phyloP scores from a whole-genome alignment of 2,888 invertebrate genomes.

The Hoplodrina ambigua region DNA sequence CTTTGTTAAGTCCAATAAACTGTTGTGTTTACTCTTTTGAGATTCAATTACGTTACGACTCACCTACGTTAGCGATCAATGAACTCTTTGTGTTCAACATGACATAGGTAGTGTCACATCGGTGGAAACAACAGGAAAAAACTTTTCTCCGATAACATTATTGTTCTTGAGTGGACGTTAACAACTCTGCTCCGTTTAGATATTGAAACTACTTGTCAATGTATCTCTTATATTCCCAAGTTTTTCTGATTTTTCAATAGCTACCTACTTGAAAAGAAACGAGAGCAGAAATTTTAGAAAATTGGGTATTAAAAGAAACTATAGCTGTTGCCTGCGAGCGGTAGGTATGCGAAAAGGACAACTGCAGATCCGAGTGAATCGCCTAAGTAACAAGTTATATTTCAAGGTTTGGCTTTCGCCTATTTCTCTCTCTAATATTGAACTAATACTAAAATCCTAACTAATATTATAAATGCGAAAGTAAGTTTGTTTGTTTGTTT shows the following conservation, averaged over 20 bases:
- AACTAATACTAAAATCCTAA: no score
- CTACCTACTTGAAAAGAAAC: no score
- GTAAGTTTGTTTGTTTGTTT: no score
- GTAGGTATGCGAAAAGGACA: no score
- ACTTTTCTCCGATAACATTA: constrained; percentile 30
- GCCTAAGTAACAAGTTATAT: no score
- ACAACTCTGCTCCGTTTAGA: constrained; percentile 11
- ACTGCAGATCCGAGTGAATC: no score
- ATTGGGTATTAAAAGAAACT: no score
- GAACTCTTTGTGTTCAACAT: constrained; percentile 12
- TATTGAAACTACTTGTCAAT: neutral
- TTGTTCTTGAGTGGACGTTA: constrained; percentile 28
- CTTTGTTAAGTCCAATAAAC: neutral
- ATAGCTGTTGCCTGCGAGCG: no score
- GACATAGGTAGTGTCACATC: constrained; percentile 3
- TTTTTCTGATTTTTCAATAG: neutral
- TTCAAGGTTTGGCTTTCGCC: no score
- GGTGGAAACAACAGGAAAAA: constrained; percentile 32
- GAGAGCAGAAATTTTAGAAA: no score
- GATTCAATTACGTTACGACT: neutral
- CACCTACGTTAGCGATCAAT: neutral
- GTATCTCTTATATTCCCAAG: neutral
- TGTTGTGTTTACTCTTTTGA: neutral
- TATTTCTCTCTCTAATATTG: no score
- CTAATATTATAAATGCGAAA: no score